Evolutionary conservation across 2,888 invertebrate species (phyloP).

Genomic region (Willowsia nigromaculata): DNA sequence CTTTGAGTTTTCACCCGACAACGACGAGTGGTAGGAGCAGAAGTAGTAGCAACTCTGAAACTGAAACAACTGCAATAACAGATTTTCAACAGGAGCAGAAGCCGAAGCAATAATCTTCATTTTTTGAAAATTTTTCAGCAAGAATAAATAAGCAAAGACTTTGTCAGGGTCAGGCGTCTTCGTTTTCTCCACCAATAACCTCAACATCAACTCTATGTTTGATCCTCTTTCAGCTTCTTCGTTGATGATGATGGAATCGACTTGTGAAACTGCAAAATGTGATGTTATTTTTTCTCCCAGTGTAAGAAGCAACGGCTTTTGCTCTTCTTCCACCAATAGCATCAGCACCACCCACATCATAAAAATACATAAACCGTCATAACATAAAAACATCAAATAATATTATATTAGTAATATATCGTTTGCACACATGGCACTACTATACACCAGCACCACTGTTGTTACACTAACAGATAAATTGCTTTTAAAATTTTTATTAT

Average conservation of each 20-base stretch:
- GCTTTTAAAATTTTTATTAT: neutral
- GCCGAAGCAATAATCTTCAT: constrained; percentile 28
- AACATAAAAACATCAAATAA: constrained; percentile 20
- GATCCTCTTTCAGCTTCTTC: neutral
- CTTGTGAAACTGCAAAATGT: neutral
- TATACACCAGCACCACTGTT: neutral
- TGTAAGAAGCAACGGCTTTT: neutral
- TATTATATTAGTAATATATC: neutral
- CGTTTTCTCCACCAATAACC: neutral
- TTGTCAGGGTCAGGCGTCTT: constrained; percentile 23
- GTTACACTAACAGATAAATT: neutral
- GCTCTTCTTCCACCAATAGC: neutral
- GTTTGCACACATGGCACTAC: constrained; percentile 27
- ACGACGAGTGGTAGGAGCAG: neutral
- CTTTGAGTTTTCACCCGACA: constrained; percentile 25
- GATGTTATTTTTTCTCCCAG: neutral
- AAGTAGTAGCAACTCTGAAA: neutral
- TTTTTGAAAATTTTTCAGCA: constrained; percentile 7
- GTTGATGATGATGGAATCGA: neutral
- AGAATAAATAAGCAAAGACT: constrained; percentile 31
- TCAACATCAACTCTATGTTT: neutral
- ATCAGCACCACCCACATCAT: constrained; percentile 50
- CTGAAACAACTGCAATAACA: neutral
- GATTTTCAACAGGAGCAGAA: neutral
- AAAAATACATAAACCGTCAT: constrained; percentile 44